A percentile compares a stretch with the other conserved stretches of the same genome.
These are phyloP conservation scores for Scalopus aquaticus DNA, from an alignment of 2,113 vertebrate genomes.

Conservation along the genomic window DNA sequence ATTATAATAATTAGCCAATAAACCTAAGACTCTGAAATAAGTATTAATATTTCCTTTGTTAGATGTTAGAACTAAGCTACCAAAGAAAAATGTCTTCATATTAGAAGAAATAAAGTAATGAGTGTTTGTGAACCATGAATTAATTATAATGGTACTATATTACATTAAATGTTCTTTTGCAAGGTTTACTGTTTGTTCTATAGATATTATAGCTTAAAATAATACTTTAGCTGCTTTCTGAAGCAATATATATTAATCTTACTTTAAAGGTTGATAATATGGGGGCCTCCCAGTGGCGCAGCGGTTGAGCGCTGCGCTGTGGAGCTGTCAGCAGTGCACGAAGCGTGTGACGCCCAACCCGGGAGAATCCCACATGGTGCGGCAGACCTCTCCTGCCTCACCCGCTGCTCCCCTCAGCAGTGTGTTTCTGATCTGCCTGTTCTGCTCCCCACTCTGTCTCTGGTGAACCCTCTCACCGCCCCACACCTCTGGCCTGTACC, in stretches of 20 bases:
- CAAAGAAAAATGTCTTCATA: neutral
- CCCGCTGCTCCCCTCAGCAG: too few species aligned
- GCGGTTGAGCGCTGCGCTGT: too few species aligned
- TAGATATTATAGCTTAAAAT: neutral
- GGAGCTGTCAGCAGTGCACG: too few species aligned
- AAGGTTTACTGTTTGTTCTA: neutral
- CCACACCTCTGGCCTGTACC: too few species aligned
- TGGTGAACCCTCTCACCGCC: too few species aligned
- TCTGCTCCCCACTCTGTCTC: too few species aligned
- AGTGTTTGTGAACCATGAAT: neutral
- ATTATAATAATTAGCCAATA: slow-evolving; percentile 8
- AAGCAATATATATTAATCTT: neutral
- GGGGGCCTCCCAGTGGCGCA: too few species aligned
- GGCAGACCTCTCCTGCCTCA: too few species aligned
- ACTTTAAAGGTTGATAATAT: neutral
- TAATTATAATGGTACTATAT: neutral
- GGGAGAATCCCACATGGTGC: too few species aligned
- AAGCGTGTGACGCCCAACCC: too few species aligned
- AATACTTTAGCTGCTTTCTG: neutral
- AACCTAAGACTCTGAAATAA: neutral
- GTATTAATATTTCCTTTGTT: neutral
- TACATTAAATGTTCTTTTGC: neutral
- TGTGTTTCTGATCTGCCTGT: too few species aligned
- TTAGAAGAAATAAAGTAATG: neutral
- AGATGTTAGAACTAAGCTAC: slow-evolving; percentile 20